Evolutionary conservation across 2,797 vertebrate genomes (phyloP).

Genomic region (Heterohyrax brucei): DNA sequence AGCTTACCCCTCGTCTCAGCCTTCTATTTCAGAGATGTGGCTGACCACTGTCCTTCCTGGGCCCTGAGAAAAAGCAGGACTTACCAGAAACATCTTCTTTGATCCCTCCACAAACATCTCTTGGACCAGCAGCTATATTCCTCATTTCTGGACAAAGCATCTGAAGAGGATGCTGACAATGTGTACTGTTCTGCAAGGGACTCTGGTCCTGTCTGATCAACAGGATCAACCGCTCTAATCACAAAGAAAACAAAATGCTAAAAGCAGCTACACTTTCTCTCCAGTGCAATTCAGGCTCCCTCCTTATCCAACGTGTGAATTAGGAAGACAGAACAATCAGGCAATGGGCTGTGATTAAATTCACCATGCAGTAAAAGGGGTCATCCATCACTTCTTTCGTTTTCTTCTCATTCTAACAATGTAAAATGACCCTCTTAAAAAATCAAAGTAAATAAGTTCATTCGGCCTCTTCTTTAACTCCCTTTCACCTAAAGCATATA

Average conservation of each 20-base stretch:
- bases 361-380: background rate
- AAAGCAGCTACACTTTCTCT: background rate
- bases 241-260: background rate
- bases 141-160: background rate
- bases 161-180: background rate
- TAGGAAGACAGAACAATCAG: background rate
- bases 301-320: rapidly evolving
- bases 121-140: background rate
- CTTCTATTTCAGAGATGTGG: rapidly evolving
- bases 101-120: background rate
- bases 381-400: conserved; percentile 64
- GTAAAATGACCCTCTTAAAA: conserved; percentile 59
- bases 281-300: no score
- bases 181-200: background rate
- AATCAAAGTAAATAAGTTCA: conserved; percentile 24
- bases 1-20: background rate
- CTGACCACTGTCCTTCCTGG: background rate
- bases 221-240: background rate
- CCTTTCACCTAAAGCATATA: background rate
- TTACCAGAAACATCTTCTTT: conserved; percentile 51
- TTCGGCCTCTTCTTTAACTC: background rate
- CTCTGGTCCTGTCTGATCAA: background rate
- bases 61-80: background rate
- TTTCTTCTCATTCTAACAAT: conserved; percentile 52
- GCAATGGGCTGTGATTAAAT: background rate